Base-by-base conservation (phyloP, 2,888 invertebrate species). In the Diarsia mendica region DNA sequence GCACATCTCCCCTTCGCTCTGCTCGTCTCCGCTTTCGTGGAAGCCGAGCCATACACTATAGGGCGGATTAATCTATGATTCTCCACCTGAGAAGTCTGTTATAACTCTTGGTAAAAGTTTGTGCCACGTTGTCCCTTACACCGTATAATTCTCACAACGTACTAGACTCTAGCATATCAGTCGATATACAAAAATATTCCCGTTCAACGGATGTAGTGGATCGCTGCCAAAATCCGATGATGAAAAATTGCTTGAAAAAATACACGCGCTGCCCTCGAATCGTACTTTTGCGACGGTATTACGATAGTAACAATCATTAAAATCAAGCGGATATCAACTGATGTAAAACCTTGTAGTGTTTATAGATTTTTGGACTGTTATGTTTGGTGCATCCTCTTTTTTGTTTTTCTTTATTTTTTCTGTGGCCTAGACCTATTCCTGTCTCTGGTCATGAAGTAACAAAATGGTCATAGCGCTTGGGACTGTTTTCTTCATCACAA, bases 201-300 rank as follows among this genome's bases (percentile, higher is more conserved):
- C 75, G 67, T 73, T 64, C 72, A 84, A 67, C 87, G 88, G 87
- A 88, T 87, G 80, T 83, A 70, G 77, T 87, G 88, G 87, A 82
- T 20, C 70, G 72, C 39, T 89, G 88, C 88, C 88, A 89, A 84
- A 86, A 68, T 67, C 8, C 81, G 74, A 82, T 82, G 80, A 83
- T 85, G 86, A 88, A 86, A 88, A 83, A 83, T 79, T 80, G 75
- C 70, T 81, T 78, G 68, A 80, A 85, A 80, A 83, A 86, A 83
- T 58, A 79, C 63, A 80, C 65, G 61, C 46, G 48, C 63, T 65
- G 67, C 73, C 75, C 72, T 88, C 67, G 53, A 75, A 82, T 64
- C 48, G 46, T 58, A 70, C 53, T 73, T 71, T 72, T 71, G 69
- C 58, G 74, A 63, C 55, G 71, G 33, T 46, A 70, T 67, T 75